phyloP scores from a whole-genome alignment of 1,140 invertebrate species.

The Limonius californicus region DNA sequence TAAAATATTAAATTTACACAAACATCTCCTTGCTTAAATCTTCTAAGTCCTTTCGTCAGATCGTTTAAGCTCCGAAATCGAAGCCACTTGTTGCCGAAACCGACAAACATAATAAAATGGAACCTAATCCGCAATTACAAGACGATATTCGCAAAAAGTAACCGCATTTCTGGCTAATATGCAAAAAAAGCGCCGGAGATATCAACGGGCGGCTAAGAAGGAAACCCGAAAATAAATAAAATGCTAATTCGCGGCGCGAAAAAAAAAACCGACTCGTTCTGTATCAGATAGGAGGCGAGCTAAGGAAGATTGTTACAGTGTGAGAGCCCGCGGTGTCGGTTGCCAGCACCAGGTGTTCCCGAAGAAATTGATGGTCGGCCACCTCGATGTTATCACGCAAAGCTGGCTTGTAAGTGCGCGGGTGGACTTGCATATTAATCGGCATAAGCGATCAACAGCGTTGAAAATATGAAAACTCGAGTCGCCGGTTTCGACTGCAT shows the following conservation, averaged over 20 bases:
- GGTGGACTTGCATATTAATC: background rate
- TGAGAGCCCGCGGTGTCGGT: background rate
- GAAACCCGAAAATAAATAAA: background rate
- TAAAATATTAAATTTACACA: too few species aligned
- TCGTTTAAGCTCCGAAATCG: too few species aligned
- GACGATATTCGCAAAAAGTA: background rate
- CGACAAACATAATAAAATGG: too few species aligned
- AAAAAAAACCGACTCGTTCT: background rate
- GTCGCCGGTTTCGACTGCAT: background rate
- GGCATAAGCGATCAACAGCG: background rate
- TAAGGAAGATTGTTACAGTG: background rate
- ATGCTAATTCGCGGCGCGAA: too few species aligned
- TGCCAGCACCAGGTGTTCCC: background rate
- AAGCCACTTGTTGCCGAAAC: too few species aligned
- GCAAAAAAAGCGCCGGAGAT: too few species aligned
- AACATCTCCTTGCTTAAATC: too few species aligned
- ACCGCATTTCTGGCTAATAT: background rate
- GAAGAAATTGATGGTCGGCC: constrained; percentile 5
- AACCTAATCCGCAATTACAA: background rate
- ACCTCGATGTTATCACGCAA: constrained; percentile 3
- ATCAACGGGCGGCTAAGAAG: background rate
- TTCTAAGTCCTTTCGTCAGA: too few species aligned
- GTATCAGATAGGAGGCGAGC: background rate
- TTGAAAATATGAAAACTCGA: background rate
- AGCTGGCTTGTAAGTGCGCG: background rate